Percentiles rank a stretch among this genome's conserved stretches.
Evolutionary conservation across 2,113 vertebrate species (phyloP).

Genomic region (Coracopsis vasa): DNA sequence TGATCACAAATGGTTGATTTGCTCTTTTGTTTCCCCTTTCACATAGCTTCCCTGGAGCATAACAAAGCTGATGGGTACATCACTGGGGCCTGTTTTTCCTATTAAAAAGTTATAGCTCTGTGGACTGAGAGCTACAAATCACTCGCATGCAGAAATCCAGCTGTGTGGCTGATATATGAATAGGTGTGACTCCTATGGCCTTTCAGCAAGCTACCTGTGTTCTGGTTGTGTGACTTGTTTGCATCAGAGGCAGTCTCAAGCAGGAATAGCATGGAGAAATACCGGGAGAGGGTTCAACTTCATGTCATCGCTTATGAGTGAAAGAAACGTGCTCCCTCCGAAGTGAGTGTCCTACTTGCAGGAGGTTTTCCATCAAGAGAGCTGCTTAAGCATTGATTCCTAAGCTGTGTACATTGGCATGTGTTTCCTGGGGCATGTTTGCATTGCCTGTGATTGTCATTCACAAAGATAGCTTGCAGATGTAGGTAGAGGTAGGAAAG

Average conservation of each 20-base stretch:
- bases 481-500: background rate
- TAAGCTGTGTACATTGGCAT: background rate
- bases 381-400: slow-evolving; percentile 6
- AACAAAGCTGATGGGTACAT: background rate
- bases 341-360: slow-evolving; percentile 29
- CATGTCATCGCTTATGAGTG: slow-evolving; percentile 38
- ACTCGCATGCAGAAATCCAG: background rate
- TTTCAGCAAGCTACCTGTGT: background rate
- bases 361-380: background rate
- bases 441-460: background rate
- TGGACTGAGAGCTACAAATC: background rate
- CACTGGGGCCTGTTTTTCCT: background rate
- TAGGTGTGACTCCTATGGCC: background rate
- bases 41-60: background rate
- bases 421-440: background rate
- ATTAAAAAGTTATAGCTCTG: background rate
- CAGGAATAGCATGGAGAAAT: background rate
- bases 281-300: slow-evolving; percentile 32
- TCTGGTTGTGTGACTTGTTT: background rate
- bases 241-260: background rate
- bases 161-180: background rate
- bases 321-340: background rate
- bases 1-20: background rate
- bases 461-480: background rate
- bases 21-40: background rate